These are phyloP conservation scores for Triplophysa rosa DNA, from an alignment of 2,113 vertebrate species.

Conservation along the genomic window DNA sequence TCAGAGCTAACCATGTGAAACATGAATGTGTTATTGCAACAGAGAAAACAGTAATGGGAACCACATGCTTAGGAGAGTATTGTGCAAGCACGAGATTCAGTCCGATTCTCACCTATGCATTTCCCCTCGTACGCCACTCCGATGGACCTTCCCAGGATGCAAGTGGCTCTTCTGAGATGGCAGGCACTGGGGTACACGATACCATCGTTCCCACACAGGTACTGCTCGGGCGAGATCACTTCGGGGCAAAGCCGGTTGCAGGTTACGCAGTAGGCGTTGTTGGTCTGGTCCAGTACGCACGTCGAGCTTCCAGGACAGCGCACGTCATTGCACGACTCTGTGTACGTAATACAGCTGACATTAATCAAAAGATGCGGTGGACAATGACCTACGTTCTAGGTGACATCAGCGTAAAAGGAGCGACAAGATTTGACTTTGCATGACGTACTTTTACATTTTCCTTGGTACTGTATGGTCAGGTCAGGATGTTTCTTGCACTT, in stretches of 20 bases:
- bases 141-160: constrained; percentile 85
- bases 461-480: constrained; percentile 87
- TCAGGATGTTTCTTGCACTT: constrained; percentile 85
- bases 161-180: constrained; percentile 86
- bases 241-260: constrained; percentile 87
- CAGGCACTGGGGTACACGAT: constrained; percentile 85
- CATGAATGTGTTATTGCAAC: constrained; percentile 46
- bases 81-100: constrained; percentile 38
- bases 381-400: neutral
- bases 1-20: constrained; percentile 31
- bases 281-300: constrained; percentile 87
- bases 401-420: neutral
- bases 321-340: constrained; percentile 87
- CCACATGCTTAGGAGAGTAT: constrained; percentile 44
- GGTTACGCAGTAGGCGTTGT: constrained; percentile 87
- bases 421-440: neutral
- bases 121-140: constrained; percentile 88
- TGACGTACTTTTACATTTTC: constrained; percentile 88
- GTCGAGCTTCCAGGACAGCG: constrained; percentile 83
- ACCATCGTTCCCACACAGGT: constrained; percentile 86
- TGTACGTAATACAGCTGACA: constrained; percentile 24
- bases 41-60: constrained; percentile 44
- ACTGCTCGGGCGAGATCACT: constrained; percentile 79
- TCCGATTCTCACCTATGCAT: constrained; percentile 79
- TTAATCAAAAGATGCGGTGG: neutral